phyloP scores from a whole-genome alignment of 2,113 vertebrate genomes.

The Spizaetus ornatus region DNA sequence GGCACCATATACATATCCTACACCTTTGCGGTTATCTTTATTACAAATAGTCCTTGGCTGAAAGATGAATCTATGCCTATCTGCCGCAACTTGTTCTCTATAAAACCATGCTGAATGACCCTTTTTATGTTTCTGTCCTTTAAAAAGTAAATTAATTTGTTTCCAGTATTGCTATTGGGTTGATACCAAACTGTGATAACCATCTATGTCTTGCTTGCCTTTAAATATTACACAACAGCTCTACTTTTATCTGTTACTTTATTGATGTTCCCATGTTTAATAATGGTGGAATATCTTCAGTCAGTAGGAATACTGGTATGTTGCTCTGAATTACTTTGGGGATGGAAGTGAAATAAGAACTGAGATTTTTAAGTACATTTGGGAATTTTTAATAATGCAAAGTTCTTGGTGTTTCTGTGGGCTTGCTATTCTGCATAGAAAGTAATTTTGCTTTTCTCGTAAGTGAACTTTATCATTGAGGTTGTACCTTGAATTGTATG shows the following conservation, averaged over 20 bases:
- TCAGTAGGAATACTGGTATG: neutral
- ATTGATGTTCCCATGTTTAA: neutral
- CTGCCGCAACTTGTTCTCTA: neutral
- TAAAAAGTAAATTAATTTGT: neutral
- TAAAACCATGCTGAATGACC: neutral
- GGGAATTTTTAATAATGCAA: neutral
- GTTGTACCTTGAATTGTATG: neutral
- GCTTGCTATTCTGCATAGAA: neutral
- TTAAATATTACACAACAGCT: neutral
- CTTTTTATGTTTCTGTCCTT: neutral
- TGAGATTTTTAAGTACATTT: neutral
- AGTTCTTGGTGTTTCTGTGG: neutral
- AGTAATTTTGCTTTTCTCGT: neutral
- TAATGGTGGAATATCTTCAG: neutral
- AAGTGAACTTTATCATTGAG: neutral
- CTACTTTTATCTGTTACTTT: neutral
- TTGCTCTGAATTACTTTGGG: neutral
- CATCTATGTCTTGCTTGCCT: neutral
- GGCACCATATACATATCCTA: neutral
- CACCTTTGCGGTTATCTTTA: neutral
- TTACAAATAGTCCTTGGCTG: neutral
- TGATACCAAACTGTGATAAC: slow-evolving; percentile 11
- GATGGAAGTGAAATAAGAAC: neutral
- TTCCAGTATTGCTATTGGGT: neutral
- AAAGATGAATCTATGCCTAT: neutral